Conservation (phyloP, 2,113 vertebrate species). For the Indri indri region DNA sequence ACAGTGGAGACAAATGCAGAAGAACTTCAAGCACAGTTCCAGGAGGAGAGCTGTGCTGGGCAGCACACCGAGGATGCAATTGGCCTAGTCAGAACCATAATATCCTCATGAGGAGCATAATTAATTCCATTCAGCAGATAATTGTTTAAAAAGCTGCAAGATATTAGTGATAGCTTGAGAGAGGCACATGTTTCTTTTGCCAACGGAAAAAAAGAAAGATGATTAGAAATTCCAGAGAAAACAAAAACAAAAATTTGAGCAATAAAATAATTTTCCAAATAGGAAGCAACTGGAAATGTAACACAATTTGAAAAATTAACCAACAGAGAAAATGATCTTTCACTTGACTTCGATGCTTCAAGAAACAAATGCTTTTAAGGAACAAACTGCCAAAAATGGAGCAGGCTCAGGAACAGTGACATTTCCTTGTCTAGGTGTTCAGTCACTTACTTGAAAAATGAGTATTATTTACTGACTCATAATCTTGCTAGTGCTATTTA, state of each 20-base stretch:
- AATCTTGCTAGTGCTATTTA: neutral
- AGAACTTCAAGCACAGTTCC: neutral
- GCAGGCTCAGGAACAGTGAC: no score
- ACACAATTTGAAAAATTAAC: neutral
- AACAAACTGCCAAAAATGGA: neutral
- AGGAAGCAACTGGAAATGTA: neutral
- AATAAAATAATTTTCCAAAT: neutral
- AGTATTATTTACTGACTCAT: neutral
- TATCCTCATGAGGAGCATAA: neutral
- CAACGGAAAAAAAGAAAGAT: neutral
- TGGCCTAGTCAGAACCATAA: accelerated
- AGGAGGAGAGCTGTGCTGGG: neutral
- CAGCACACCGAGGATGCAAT: neutral
- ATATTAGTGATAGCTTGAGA: neutral
- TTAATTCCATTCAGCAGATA: neutral
- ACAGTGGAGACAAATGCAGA: neutral
- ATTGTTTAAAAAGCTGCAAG: neutral
- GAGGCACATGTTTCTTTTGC: neutral
- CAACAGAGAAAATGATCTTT: neutral
- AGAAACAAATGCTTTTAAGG: neutral
- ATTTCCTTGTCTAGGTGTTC: neutral
- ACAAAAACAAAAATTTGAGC: neutral
- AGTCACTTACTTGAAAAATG: neutral
- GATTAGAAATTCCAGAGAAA: neutral
- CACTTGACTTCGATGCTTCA: neutral